Conservation (phyloP, 2,888 invertebrate genomes). For the Drosophila hamatofila region DNA sequence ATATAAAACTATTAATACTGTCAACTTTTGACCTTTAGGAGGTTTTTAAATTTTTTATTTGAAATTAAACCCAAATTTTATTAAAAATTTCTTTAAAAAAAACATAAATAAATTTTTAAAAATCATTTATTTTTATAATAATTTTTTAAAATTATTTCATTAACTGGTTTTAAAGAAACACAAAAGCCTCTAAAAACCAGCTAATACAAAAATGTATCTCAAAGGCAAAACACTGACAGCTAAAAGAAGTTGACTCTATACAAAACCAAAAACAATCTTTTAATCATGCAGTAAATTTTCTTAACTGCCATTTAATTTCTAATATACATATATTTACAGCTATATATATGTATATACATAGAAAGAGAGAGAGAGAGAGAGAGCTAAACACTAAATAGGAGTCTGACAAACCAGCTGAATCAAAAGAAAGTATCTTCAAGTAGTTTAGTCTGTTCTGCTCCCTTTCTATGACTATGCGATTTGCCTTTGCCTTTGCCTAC, state of each 20-base stretch:
- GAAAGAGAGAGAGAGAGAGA: too few relatives aligned
- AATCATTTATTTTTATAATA: too few relatives aligned
- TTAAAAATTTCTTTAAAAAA: too few relatives aligned
- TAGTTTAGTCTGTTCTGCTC: neutral
- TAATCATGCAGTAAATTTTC: neutral
- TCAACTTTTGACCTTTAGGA: too few relatives aligned
- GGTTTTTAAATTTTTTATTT: too few relatives aligned
- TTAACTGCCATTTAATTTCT: neutral
- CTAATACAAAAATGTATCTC: neutral
- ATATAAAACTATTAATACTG: too few relatives aligned
- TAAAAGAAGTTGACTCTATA: neutral
- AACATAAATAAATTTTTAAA: too few relatives aligned
- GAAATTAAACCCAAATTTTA: too few relatives aligned
- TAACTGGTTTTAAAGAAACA: too few relatives aligned
- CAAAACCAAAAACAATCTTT: neutral
- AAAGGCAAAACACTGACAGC: neutral
- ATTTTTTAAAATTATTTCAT: too few relatives aligned
- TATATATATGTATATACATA: neutral
- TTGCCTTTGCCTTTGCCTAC: slow-evolving; percentile 12
- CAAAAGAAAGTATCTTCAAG: neutral
- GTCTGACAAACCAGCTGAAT: neutral
- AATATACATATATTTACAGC: neutral
- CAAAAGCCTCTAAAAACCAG: too few relatives aligned
- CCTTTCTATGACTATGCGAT: neutral
- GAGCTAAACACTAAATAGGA: too few relatives aligned